phyloP scores from a whole-genome alignment of 2,888 invertebrate species.

The Gortyna flavago region DNA sequence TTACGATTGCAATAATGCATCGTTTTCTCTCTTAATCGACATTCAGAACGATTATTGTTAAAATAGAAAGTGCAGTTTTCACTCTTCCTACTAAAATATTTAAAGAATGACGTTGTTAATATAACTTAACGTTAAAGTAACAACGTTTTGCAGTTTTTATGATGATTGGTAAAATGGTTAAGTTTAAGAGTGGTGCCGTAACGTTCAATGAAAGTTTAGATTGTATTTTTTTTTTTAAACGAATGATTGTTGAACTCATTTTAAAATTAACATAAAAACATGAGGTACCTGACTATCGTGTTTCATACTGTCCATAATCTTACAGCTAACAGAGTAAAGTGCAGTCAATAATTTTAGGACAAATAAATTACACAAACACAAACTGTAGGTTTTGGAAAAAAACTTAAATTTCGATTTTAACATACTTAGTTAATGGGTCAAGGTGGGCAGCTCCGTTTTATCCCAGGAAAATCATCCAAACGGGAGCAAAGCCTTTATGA shows the following conservation, averaged over 20 bases:
- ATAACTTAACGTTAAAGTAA: neutral
- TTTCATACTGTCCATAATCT: neutral
- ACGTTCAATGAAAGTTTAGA: conserved; percentile 8
- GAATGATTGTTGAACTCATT: neutral
- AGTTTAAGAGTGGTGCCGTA: neutral
- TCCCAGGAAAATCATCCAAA: too few relatives aligned
- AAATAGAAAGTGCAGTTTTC: conserved; percentile 32
- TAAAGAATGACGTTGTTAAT: neutral
- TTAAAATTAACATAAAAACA: neutral
- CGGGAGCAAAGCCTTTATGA: too few relatives aligned
- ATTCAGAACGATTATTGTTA: conserved; percentile 11
- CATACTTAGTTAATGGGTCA: too few relatives aligned
- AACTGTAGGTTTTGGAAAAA: too few relatives aligned
- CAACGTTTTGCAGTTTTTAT: neutral
- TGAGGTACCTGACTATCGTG: neutral
- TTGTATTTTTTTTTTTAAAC: too few relatives aligned
- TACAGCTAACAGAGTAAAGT: neutral
- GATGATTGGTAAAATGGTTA: neutral
- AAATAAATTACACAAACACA: too few relatives aligned
- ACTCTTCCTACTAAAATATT: conserved; percentile 10
- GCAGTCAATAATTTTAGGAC: too few relatives aligned
- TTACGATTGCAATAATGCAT: conserved; percentile 14
- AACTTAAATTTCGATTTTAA: too few relatives aligned
- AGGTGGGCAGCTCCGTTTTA: too few relatives aligned
- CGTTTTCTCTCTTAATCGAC: conserved; percentile 40